Base-by-base conservation (phyloP, 30 jellyfish, hydroid and myxozoan species). In the Hydractinia symbiolongicarpus region DNA sequence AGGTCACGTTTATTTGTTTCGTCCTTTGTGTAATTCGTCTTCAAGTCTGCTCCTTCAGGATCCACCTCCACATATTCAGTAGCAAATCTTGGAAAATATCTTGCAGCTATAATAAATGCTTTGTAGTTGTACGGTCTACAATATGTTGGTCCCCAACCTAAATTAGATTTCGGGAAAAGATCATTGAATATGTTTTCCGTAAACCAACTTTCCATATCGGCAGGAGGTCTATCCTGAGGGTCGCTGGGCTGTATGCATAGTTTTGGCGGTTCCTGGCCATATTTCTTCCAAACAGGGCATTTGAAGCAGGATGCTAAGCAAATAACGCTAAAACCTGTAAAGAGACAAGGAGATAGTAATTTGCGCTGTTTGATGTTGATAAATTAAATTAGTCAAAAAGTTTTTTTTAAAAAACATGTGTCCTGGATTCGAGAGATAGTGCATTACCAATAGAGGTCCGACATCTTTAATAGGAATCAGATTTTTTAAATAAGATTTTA, bases 121-220 rank as follows among this genome's bases (percentile, higher is more conserved):
- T 89, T 84, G 88, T 89, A 89, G 88, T 79, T 89, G 88, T 89
- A 89, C 19, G 96, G 96, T 44, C 94, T 57, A 81, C 96, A 89
- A 60, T 89, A 55, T 10, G 94, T 78, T 21, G 94, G 94, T 9
- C 96, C 96, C 66, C 88, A 89, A 4, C 96, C 96, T 6, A 89
- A 67, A 60, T 89, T 89, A 5, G 96, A 86, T 66, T 89, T 89
- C 4, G 96, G 96, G 84, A 89, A 89, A 19, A 89, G 82, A 54
- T 89, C 96, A 74, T 89, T 89, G 90, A 89, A 89, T 74, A 79
- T 83, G 71, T 30, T 76, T 54, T 83, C 88, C n/a, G 94, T 89
- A 75, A 89, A 83, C 96, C 96, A 89, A 40, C 88, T 77, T 73
- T 89, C 96, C 9, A 89, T 72, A 16, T 75, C 84, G 14, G 96